Evolutionary conservation across 2,888 invertebrate species (phyloP).

Genomic region (Brenthis daphne): DNA sequence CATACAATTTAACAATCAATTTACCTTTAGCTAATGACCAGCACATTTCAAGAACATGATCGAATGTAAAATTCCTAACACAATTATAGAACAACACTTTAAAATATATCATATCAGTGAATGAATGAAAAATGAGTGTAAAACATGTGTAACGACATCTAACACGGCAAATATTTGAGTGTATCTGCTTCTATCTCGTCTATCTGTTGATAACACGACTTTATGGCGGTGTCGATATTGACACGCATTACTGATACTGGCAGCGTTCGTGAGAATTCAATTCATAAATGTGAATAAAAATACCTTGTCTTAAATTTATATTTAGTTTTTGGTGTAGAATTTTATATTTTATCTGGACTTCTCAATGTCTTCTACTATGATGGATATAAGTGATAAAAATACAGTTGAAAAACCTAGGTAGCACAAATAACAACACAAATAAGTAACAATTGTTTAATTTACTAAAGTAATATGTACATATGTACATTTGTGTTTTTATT

Average conservation of each 20-base stretch:
- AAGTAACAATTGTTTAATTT: too few species aligned
- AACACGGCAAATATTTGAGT: conserved; percentile 63
- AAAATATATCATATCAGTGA: conserved; percentile 47
- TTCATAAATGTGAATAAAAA: conserved; percentile 19
- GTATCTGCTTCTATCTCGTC: conserved; percentile 55
- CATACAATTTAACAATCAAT: too few species aligned
- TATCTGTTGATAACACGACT: conserved; percentile 59
- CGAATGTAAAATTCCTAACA: conserved; percentile 14
- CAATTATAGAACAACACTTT: conserved; percentile 41
- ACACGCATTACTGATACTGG: conserved; percentile 40
- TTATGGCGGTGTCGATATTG: conserved; percentile 54
- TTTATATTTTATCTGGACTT: background rate
- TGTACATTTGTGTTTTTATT: too few species aligned
- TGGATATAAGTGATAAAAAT: too few species aligned
- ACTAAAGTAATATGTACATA: too few species aligned
- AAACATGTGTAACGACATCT: conserved; percentile 61
- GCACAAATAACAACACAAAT: too few species aligned
- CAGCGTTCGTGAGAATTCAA: conserved; percentile 41
- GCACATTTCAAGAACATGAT: too few species aligned
- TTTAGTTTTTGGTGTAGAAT: background rate
- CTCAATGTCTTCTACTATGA: too few species aligned
- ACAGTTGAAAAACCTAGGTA: too few species aligned
- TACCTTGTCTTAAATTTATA: conserved; percentile 14
- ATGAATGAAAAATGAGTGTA: conserved; percentile 54
- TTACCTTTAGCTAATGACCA: too few species aligned